Conservation (phyloP, 2,888 invertebrate species). For the Lasioglossum marginatum region DNA sequence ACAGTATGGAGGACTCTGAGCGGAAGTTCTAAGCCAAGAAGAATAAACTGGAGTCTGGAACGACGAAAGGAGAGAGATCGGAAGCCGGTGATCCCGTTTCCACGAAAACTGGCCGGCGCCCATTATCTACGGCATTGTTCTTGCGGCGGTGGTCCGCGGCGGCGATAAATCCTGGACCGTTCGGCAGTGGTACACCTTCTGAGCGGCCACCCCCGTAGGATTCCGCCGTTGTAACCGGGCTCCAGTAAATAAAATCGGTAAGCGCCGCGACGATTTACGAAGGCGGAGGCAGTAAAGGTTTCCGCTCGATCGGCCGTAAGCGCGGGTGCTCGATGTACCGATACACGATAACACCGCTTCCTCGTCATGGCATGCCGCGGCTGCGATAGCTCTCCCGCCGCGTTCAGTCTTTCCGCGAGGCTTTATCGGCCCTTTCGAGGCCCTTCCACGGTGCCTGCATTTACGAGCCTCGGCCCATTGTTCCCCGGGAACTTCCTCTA, state of each 20-base stretch:
- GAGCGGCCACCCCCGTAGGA: slow-evolving; percentile 52
- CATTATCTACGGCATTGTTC: slow-evolving; percentile 73
- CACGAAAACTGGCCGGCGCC: slow-evolving; percentile 61
- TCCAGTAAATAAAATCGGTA: slow-evolving; percentile 76
- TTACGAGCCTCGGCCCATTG: slow-evolving; percentile 64
- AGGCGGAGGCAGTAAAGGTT: slow-evolving; percentile 75
- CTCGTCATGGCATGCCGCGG: slow-evolving; percentile 46
- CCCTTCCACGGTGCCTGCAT: slow-evolving; percentile 41
- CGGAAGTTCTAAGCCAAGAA: slow-evolving; percentile 1
- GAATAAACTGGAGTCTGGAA: neutral
- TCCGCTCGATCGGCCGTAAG: slow-evolving; percentile 79
- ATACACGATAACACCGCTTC: slow-evolving; percentile 78
- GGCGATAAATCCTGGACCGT: slow-evolving; percentile 63
- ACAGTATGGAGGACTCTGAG: neutral
- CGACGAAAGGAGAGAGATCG: neutral
- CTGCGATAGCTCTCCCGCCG: slow-evolving; percentile 49
- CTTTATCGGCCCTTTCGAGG: slow-evolving; percentile 62
- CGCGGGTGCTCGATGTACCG: slow-evolving; percentile 78
- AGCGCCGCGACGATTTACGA: slow-evolving; percentile 76
- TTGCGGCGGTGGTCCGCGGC: slow-evolving; percentile 56
- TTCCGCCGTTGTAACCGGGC: slow-evolving; percentile 52
- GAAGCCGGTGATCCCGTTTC: slow-evolving; percentile 52
- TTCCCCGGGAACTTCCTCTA: slow-evolving; percentile 22
- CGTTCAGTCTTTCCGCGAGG: slow-evolving; percentile 47
- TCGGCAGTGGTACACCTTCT: slow-evolving; percentile 53